phyloP scores from a whole-genome alignment of 2,888 invertebrate genomes.

The Diplolepis rosae region DNA sequence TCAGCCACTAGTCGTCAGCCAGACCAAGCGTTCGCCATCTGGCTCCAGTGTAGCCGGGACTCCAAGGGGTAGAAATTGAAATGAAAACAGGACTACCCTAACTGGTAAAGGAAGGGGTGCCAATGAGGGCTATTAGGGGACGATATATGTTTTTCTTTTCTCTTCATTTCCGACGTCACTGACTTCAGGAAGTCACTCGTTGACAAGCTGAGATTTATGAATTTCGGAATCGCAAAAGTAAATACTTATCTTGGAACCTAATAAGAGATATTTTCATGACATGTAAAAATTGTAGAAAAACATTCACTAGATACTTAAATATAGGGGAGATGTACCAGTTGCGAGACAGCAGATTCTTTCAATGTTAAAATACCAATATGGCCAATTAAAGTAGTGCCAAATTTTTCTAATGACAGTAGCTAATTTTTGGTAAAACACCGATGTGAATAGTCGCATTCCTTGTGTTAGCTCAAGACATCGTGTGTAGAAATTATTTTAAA shows the following conservation, averaged over 20 bases:
- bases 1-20: conserved; percentile 39
- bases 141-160: conserved; percentile 71
- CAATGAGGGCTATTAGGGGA: conserved; percentile 73
- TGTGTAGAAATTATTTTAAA: too few relatives aligned
- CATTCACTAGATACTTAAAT: too few relatives aligned
- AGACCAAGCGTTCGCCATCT: conserved; percentile 64
- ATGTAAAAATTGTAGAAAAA: too few relatives aligned
- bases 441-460: too few relatives aligned
- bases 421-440: too few relatives aligned
- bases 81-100: conserved; percentile 69
- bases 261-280: too few relatives aligned
- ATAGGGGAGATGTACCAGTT: too few relatives aligned
- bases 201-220: conserved; percentile 8
- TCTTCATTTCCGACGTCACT: conserved; percentile 44
- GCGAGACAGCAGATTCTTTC: too few relatives aligned
- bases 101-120: conserved; percentile 62
- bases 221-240: not conserved
- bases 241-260: not conserved
- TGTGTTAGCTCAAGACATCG: too few relatives aligned
- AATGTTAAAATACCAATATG: too few relatives aligned
- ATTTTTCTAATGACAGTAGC: too few relatives aligned
- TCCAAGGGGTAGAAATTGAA: conserved; percentile 71
- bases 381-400: too few relatives aligned
- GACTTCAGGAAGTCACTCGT: conserved; percentile 28
- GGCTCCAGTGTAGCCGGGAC: conserved; percentile 57